Base-by-base conservation (phyloP, 2,797 vertebrate genomes). In the Erpetoichthys calabaricus region DNA sequence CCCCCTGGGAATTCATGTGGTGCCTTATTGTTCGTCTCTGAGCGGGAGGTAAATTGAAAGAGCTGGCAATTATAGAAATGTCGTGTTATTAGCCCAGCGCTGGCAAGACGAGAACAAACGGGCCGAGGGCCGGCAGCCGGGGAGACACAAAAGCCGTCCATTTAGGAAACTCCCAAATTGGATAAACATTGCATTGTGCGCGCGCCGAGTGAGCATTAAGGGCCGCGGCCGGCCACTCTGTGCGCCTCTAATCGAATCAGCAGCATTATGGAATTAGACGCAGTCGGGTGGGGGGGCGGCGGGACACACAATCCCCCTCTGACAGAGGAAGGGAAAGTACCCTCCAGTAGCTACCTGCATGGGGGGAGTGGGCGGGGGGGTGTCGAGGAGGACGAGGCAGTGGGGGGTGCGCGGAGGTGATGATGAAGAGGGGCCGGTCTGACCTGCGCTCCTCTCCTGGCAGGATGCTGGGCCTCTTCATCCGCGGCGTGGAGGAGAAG, bases 1-100 rank as follows among this genome's bases (percentile, higher is more conserved):
- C 61, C 91, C 94, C 0, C 70, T 98, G 70, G 94, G 95, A 60
- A 97, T 97, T 64, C 94, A 97, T 1, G 93, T 97, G 52, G 89
- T 97, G 47, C 92, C 94, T 4, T 97, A 92, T 79, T 89, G 88
- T 77, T 98, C 93, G 55, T 94, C 95, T 4, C 75, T 97, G 67
- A 96, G 91, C 68, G 95, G 92, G 83, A 86, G 94, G 95, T 97
- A 77, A 89, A 42, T 41, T 45, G 45, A 53, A 45, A 45, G n/a
- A 42, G 53, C 51, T 53, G 53, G 47, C 42, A 59, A 59, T 42
- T 54, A 46, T 45, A 45, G 45, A 59, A 44, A 59, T n/a, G 10
- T 59, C 54, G 42, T 3, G 7, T 54, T 45, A 45, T 45, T 47
- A n/a, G 58, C 44, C 7, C 7, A 49, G n/a, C 47, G n/a, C 47